A percentile compares a stretch with the other conserved stretches of the same genome.
phyloP scores from a whole-genome alignment of 2,797 vertebrate species.

The Leuciscus waleckii region DNA sequence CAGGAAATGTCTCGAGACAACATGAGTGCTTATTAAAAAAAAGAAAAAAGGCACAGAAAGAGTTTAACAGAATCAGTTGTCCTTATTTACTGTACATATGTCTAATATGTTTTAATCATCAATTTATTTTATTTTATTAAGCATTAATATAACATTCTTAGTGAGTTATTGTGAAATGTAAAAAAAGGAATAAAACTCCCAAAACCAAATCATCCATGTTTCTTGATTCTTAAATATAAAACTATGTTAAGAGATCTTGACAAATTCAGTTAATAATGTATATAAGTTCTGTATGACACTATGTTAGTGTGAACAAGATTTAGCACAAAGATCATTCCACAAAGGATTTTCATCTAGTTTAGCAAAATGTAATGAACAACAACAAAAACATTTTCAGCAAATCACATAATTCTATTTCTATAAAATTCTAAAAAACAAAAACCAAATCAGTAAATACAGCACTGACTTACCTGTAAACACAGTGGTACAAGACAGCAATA shows the following conservation, averaged over 20 bases:
- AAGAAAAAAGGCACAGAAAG: background rate
- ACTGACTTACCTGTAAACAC: constrained; percentile 1
- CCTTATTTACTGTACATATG: background rate
- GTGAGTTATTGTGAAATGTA: background rate
- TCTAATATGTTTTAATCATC: background rate
- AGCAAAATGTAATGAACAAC: too few species aligned
- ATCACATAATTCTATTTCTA: too few species aligned
- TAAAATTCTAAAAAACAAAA: too few species aligned
- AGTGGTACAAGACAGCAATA: background rate
- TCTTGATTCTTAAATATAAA: background rate
- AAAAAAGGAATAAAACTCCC: background rate
- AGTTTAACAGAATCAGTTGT: background rate
- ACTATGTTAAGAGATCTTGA: background rate
- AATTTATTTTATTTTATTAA: background rate
- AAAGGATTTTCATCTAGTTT: background rate
- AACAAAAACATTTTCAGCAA: too few species aligned
- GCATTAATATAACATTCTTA: background rate
- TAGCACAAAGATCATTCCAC: background rate
- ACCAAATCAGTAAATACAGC: background rate
- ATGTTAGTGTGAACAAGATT: background rate
- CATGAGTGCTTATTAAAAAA: background rate
- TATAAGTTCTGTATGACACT: background rate
- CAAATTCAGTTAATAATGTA: background rate
- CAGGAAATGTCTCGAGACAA: background rate
- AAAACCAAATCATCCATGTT: background rate